Percentiles rank a stretch among this genome's conserved stretches.
Conservation (phyloP, 1,140 invertebrate species). For the Ostrea denselamellosa region DNA sequence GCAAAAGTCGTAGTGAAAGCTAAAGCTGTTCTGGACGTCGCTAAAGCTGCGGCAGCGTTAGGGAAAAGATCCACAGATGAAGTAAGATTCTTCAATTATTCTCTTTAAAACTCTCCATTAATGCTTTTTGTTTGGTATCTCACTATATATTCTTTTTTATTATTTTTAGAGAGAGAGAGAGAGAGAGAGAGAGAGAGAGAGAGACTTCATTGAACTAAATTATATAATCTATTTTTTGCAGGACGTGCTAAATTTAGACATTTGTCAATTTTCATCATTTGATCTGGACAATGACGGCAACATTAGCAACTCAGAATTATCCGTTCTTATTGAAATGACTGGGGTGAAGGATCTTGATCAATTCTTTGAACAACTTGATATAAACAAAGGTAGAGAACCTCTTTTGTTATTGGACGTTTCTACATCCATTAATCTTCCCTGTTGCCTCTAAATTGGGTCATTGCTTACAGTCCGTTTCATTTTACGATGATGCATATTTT, state of each 20-base stretch:
- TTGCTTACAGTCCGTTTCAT: too few species aligned
- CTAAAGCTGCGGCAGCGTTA: background rate
- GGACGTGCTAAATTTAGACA: background rate
- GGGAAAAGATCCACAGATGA: background rate
- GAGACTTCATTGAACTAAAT: background rate
- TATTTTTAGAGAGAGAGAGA: too few species aligned
- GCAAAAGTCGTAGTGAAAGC: background rate
- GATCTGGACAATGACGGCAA: background rate
- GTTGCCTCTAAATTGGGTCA: too few species aligned
- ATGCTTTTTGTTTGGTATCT: too few species aligned
- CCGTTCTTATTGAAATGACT: background rate
- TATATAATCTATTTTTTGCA: background rate
- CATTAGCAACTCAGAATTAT: background rate
- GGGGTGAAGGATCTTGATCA: background rate
- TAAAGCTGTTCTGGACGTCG: background rate
- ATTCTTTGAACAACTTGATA: background rate
- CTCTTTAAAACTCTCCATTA: too few species aligned
- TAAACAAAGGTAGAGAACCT: background rate
- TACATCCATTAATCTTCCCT: too few species aligned
- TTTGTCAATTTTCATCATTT: background rate
- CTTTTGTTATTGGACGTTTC: background rate
- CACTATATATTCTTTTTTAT: too few species aligned
- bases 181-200: too few species aligned
- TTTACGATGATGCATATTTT: too few species aligned
- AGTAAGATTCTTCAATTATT: too few species aligned